phyloP scores from a whole-genome alignment of 2,797 vertebrate species.

The Aratinga solstitialis region DNA sequence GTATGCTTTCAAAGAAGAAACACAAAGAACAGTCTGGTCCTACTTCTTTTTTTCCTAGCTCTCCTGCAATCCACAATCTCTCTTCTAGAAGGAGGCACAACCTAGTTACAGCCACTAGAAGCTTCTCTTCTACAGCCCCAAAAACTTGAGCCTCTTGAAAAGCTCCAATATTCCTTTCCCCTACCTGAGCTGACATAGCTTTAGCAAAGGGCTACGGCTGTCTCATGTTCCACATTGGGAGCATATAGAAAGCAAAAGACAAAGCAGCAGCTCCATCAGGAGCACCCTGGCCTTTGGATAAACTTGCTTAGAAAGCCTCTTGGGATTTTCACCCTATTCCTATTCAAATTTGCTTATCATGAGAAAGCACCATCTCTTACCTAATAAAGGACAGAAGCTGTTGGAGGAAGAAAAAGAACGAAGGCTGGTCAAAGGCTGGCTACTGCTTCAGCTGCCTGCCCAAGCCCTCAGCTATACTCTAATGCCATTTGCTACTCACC shows the following conservation, averaged over 20 bases:
- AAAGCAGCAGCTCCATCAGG: not conserved
- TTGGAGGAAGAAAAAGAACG: no score
- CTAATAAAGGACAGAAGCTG: not conserved
- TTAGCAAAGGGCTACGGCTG: not conserved
- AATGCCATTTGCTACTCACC: not conserved
- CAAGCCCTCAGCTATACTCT: not conserved
- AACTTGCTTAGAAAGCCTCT: not conserved
- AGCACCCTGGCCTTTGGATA: not conserved
- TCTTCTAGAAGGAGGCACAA: not conserved
- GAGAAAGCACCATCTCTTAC: not conserved
- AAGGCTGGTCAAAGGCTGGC: not conserved
- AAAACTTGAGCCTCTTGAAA: not conserved
- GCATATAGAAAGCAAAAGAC: not conserved
- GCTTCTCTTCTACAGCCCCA: not conserved
- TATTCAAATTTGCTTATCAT: not conserved
- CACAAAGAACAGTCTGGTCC: not conserved
- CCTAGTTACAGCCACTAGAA: not conserved
- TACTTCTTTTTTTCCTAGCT: not conserved
- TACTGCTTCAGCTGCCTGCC: no score
- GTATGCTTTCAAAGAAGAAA: not conserved
- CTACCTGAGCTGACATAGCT: not conserved
- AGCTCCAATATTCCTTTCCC: not conserved
- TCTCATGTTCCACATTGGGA: rapidly evolving
- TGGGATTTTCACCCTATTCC: not conserved
- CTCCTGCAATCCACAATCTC: not conserved